phyloP scores from a whole-genome alignment of 1,140 invertebrate genomes.

The Nilaparvata lugens region DNA sequence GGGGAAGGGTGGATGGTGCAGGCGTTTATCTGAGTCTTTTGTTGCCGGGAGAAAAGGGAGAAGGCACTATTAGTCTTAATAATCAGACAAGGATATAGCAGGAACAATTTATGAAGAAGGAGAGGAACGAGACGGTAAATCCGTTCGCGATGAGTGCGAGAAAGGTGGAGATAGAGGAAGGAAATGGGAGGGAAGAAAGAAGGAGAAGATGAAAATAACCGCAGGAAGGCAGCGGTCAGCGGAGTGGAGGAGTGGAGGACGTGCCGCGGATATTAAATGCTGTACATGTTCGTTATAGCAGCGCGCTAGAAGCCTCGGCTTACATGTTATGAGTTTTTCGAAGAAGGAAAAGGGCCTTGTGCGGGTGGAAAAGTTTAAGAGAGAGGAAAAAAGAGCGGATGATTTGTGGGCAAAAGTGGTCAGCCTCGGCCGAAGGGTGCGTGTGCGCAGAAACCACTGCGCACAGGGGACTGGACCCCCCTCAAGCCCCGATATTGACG shows the following conservation, averaged over 20 bases:
- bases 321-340: constrained; percentile 19
- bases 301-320: constrained; percentile 4
- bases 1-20: no score
- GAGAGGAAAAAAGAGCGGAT: constrained; percentile 16
- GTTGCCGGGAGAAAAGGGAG: background rate
- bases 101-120: constrained; percentile 15
- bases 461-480: constrained; percentile 4
- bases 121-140: background rate
- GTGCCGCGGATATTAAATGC: constrained; percentile 16
- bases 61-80: constrained; percentile 14
- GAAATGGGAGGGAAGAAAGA: background rate
- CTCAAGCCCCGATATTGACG: constrained; percentile 6
- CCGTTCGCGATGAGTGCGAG: background rate
- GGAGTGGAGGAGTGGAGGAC: constrained; percentile 2
- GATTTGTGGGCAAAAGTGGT: constrained; percentile 16
- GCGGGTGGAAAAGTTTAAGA: constrained; percentile 13
- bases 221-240: constrained; percentile 10
- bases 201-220: constrained; percentile 4
- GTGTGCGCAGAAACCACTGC: background rate
- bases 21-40: no score
- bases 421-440: background rate
- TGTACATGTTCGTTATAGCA: constrained; percentile 11
- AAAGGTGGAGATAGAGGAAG: background rate
- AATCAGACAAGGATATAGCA: constrained; percentile 18
- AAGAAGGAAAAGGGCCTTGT: constrained; percentile 6